These are phyloP conservation scores for Nicator chloris DNA, from an alignment of 2,113 vertebrate species.

Conservation along the genomic window DNA sequence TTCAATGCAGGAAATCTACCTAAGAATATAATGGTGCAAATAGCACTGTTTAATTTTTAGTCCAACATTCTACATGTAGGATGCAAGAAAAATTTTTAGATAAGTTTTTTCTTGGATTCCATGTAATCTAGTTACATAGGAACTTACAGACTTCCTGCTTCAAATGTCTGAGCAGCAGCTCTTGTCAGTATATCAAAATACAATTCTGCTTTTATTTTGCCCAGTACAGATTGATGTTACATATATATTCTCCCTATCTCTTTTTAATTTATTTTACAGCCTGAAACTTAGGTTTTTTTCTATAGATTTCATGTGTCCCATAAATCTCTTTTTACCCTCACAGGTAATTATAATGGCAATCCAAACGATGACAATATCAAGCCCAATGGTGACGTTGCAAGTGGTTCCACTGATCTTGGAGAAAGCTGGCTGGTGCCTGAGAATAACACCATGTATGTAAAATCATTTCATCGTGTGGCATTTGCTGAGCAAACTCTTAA, in stretches of 20 bases:
- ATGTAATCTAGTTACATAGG: background rate
- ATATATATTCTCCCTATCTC: background rate
- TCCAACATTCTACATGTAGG: background rate
- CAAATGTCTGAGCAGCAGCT: background rate
- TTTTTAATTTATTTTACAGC: background rate
- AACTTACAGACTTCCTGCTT: background rate
- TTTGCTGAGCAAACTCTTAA: background rate
- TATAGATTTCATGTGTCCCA: background rate
- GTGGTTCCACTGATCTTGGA: conserved; percentile 77
- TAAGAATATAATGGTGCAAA: background rate
- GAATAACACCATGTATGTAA: conserved; percentile 77
- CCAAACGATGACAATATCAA: conserved; percentile 82
- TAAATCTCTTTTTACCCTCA: background rate
- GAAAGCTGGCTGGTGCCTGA: conserved; percentile 85
- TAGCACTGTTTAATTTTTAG: background rate
- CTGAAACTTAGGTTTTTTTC: background rate
- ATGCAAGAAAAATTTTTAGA: background rate
- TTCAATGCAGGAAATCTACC: background rate
- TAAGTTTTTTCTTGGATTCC: background rate
- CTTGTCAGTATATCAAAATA: background rate
- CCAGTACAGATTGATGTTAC: background rate
- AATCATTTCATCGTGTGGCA: background rate
- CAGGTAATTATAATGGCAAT: conserved; percentile 86
- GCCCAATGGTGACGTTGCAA: conserved; percentile 72
- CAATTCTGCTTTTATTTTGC: background rate